These are phyloP conservation scores for Apamea sordens DNA, from an alignment of 2,888 invertebrate species.

Conservation along the genomic window DNA sequence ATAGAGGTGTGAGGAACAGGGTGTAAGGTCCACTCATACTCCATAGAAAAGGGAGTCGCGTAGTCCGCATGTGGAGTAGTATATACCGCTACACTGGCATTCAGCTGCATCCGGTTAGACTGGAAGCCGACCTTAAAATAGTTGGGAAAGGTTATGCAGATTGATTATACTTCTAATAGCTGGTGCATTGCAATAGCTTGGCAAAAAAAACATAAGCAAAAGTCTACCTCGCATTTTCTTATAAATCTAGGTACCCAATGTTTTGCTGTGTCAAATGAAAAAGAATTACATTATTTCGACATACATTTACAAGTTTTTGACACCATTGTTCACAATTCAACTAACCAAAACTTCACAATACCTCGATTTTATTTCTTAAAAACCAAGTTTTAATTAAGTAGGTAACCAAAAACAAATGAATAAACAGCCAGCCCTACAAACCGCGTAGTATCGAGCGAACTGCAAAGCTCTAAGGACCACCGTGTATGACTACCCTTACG, in stretches of 20 bases:
- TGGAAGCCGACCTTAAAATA: neutral
- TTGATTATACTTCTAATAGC: neutral
- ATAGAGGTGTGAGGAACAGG: no score
- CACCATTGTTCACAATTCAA: neutral
- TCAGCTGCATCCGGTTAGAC: neutral
- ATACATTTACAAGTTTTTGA: neutral
- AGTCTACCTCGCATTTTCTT: neutral
- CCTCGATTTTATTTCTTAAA: neutral
- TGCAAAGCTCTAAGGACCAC: conserved; percentile 75
- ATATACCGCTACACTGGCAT: neutral
- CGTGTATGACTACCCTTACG: conserved; percentile 81
- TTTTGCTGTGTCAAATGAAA: no score
- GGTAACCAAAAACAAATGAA: neutral
- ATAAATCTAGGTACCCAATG: neutral
- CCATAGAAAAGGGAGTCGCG: no score
- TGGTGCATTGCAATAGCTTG: neutral
- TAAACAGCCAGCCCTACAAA: conserved; percentile 74
- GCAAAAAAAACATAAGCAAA: neutral
- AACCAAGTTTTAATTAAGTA: neutral
- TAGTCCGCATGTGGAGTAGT: no score
- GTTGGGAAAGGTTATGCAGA: neutral
- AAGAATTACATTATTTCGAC: neutral
- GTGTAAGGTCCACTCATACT: no score
- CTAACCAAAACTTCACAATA: no score
- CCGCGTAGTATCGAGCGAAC: conserved; percentile 72